These are phyloP conservation scores for Macrophya alboannulata DNA, from an alignment of 2,888 invertebrate genomes.

Conservation along the genomic window DNA sequence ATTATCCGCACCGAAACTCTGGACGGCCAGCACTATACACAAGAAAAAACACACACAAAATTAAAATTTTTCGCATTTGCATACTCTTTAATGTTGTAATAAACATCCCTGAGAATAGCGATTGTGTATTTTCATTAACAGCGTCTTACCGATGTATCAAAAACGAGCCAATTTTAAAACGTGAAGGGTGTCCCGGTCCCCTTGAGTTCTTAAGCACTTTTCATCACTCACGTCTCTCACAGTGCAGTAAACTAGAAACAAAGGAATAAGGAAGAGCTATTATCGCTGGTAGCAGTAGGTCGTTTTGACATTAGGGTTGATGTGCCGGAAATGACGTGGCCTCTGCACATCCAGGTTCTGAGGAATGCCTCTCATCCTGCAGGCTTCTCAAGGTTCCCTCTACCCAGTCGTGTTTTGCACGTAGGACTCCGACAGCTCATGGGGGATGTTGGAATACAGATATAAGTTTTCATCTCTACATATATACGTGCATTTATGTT, in stretches of 20 bases:
- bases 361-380: neutral
- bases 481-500: neutral
- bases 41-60: no score
- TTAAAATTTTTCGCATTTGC: no score
- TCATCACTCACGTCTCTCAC: neutral
- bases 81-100: no score
- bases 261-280: neutral
- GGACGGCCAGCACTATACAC: no score
- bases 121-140: no score
- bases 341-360: neutral
- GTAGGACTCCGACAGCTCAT: neutral
- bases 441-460: neutral
- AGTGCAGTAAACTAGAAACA: neutral
- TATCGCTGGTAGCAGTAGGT: neutral
- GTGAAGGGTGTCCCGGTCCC: neutral
- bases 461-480: neutral
- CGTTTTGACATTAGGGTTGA: neutral
- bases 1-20: no score
- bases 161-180: neutral
- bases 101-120: no score
- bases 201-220: neutral
- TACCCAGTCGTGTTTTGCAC: neutral
- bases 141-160: neutral
- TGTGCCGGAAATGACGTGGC: slow-evolving; percentile 4
- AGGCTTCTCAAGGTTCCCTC: neutral